Conservation (phyloP, 2,888 invertebrate genomes). For the Balanococcus diminutus region DNA sequence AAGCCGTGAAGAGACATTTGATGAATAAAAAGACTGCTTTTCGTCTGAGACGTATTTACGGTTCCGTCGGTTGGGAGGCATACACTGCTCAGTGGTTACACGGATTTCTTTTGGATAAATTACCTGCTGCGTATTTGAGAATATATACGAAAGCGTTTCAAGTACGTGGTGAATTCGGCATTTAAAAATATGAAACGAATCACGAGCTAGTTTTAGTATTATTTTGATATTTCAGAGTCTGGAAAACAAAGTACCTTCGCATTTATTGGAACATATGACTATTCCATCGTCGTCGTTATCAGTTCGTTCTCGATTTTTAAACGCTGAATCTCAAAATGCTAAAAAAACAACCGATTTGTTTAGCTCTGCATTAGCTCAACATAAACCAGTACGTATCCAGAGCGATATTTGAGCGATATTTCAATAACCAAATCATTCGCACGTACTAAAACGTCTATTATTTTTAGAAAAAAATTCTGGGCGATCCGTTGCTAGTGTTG, state of each 20-base stretch:
- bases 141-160: constrained; percentile 80
- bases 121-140: constrained; percentile 67
- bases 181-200: not conserved
- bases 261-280: constrained; percentile 48
- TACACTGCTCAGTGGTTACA: constrained; percentile 80
- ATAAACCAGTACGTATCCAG: constrained; percentile 68
- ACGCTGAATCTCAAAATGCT: constrained; percentile 13
- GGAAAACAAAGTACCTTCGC: constrained; percentile 51
- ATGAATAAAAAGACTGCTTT: constrained; percentile 75
- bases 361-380: constrained; percentile 65
- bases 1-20: constrained; percentile 72
- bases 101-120: constrained; percentile 70
- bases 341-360: constrained; percentile 74
- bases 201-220: not conserved
- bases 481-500: constrained; percentile 71
- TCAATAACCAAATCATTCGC: not conserved
- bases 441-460: constrained; percentile 33
- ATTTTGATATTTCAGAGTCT: constrained; percentile 37
- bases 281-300: constrained; percentile 40
- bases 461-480: constrained; percentile 70
- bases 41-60: constrained; percentile 71
- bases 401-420: constrained; percentile 4
- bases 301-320: constrained; percentile 34
- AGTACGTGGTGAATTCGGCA: constrained; percentile 61
- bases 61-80: constrained; percentile 75